Evolutionary conservation across 1,140 invertebrate species (phyloP).

Genomic region (Papilio glaucus): DNA sequence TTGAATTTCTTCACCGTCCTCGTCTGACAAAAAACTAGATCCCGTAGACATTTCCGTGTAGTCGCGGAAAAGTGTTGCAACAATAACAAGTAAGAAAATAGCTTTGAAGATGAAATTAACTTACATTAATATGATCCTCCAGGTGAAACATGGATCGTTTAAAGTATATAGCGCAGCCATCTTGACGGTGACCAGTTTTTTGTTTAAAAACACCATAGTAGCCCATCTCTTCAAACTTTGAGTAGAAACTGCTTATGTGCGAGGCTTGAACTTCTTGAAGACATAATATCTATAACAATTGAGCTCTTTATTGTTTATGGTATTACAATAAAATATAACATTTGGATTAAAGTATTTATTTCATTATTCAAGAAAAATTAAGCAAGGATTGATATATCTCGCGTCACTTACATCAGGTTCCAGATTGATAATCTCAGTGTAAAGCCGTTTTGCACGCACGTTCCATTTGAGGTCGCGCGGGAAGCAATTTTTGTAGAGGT

Average conservation of each 20-base stretch:
- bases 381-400: background rate
- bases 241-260: constrained; percentile 87
- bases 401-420: constrained; percentile 88
- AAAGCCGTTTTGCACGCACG: constrained; percentile 86
- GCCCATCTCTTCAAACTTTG: constrained; percentile 81
- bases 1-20: no score
- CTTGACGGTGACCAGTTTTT: constrained; percentile 87
- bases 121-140: constrained; percentile 85
- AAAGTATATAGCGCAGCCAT: constrained; percentile 95
- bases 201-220: constrained; percentile 89
- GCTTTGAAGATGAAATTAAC: constrained; percentile 23
- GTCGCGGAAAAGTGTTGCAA: constrained; percentile 3
- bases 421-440: constrained; percentile 88
- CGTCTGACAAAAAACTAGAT: no score
- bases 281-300: constrained; percentile 87
- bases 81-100: background rate
- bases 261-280: constrained; percentile 94
- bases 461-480: constrained; percentile 87
- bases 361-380: background rate
- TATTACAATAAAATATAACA: background rate
- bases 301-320: background rate
- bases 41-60: background rate
- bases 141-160: constrained; percentile 86
- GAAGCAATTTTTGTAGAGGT: constrained; percentile 89
- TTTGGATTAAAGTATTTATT: no score